A percentile compares a stretch with the other conserved stretches of the same genome.
These are phyloP conservation scores for Cinclus cinclus DNA, from an alignment of 2,113 vertebrate species.

Conservation along the genomic window DNA sequence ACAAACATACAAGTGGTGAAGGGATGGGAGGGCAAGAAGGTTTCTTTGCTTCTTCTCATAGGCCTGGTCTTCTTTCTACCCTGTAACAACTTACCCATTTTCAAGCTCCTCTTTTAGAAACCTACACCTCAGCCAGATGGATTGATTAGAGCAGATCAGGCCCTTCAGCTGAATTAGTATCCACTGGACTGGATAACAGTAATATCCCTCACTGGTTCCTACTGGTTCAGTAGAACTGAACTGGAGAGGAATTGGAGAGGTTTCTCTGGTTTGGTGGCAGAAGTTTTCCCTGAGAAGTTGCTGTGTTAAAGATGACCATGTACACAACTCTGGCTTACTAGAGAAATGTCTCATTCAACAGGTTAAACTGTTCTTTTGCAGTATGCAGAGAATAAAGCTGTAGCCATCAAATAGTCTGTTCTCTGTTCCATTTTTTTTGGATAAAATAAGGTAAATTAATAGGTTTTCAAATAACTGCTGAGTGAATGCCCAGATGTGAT, in stretches of 20 bases:
- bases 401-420: neutral
- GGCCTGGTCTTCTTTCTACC: neutral
- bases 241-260: neutral
- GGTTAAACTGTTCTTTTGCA: neutral
- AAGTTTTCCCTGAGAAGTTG: neutral
- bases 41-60: neutral
- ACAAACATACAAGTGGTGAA: neutral
- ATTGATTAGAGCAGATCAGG: neutral
- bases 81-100: neutral
- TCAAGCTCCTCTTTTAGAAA: neutral
- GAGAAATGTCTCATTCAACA: neutral
- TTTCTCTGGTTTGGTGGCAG: neutral
- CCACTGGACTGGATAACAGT: neutral
- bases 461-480: neutral
- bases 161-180: neutral
- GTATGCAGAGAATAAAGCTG: constrained; percentile 41
- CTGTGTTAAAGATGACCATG: neutral
- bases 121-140: neutral
- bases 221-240: neutral
- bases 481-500: neutral
- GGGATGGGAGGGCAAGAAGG: neutral
- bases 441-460: neutral
- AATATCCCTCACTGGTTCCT: neutral
- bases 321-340: neutral
- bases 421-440: constrained; percentile 1